phyloP scores from a whole-genome alignment of 1,140 invertebrate species.

The Geopemphigus sp. region DNA sequence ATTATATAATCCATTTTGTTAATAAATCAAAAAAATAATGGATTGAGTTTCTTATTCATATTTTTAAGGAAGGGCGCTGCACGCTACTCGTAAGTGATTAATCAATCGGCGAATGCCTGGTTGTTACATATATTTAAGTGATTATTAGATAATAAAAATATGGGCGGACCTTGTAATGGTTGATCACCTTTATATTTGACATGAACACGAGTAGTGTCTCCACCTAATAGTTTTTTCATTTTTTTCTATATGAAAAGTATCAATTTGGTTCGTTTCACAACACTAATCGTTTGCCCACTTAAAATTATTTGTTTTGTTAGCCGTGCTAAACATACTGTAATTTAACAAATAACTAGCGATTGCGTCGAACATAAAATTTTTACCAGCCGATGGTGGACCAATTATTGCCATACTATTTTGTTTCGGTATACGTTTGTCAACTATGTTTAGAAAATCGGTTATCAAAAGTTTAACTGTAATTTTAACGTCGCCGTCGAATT shows the following conservation, averaged over 20 bases:
- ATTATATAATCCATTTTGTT: too few species aligned
- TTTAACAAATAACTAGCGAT: not conserved
- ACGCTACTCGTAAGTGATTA: not conserved
- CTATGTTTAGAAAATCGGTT: not conserved
- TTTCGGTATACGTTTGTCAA: not conserved
- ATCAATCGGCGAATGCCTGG: not conserved
- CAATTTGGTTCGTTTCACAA: slow-evolving; percentile 3
- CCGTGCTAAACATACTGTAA: not conserved
- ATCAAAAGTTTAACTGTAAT: not conserved
- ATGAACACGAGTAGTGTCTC: not conserved
- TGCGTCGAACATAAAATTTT: slow-evolving; percentile 5
- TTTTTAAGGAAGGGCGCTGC: not conserved
- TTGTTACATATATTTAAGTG: not conserved
- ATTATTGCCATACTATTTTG: not conserved
- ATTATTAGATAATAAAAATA: not conserved
- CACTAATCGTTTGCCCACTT: not conserved
- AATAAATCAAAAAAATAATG: slow-evolving; percentile 23
- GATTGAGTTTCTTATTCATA: not conserved
- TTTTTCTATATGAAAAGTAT: not conserved
- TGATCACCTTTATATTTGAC: not conserved
- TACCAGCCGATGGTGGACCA: not conserved
- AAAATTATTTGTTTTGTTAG: not conserved
- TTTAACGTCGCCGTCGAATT: not conserved
- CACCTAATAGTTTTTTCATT: not conserved
- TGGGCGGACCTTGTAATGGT: not conserved